A percentile compares a stretch with the other conserved stretches of the same genome.
phyloP scores from a whole-genome alignment of 2,797 vertebrate genomes.

The Schizothorax lantsangensis region DNA sequence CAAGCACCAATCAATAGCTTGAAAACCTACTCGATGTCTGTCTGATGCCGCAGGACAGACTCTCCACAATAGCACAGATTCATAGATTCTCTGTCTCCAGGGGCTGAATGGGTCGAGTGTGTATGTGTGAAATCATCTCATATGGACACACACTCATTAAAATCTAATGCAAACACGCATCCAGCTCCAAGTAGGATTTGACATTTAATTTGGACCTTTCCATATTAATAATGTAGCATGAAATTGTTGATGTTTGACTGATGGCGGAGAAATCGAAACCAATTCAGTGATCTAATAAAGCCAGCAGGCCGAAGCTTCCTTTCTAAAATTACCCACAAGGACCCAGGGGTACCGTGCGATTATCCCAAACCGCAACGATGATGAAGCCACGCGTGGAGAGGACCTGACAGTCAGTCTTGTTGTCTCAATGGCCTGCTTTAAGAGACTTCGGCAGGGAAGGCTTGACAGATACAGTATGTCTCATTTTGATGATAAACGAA shows the following conservation, averaged over 20 bases:
- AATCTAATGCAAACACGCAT: slow-evolving; percentile 41
- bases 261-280: slow-evolving; percentile 52
- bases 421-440: background rate
- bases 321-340: slow-evolving; percentile 48
- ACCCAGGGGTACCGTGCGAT: slow-evolving; percentile 20
- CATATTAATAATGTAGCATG: slow-evolving; percentile 54
- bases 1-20: slow-evolving; percentile 7
- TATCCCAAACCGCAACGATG: slow-evolving; percentile 4
- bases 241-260: slow-evolving; percentile 59
- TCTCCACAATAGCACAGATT: slow-evolving; percentile 1
- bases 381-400: slow-evolving; percentile 11
- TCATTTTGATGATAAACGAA: background rate
- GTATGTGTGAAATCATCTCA: slow-evolving; percentile 40
- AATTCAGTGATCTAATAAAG: slow-evolving; percentile 52
- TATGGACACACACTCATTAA: slow-evolving; percentile 54
- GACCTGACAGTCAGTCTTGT: slow-evolving; percentile 30
- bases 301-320: slow-evolving; percentile 41
- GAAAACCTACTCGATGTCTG: background rate
- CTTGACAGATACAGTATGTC: background rate
- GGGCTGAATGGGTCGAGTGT: slow-evolving; percentile 20
- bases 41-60: slow-evolving; percentile 12
- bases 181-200: slow-evolving; percentile 52
- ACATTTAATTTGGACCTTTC: slow-evolving; percentile 62
- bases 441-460: background rate
- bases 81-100: slow-evolving; percentile 6